Evolutionary conservation across 2,113 vertebrate species (phyloP).

Genomic region (Empidonax traillii): DNA sequence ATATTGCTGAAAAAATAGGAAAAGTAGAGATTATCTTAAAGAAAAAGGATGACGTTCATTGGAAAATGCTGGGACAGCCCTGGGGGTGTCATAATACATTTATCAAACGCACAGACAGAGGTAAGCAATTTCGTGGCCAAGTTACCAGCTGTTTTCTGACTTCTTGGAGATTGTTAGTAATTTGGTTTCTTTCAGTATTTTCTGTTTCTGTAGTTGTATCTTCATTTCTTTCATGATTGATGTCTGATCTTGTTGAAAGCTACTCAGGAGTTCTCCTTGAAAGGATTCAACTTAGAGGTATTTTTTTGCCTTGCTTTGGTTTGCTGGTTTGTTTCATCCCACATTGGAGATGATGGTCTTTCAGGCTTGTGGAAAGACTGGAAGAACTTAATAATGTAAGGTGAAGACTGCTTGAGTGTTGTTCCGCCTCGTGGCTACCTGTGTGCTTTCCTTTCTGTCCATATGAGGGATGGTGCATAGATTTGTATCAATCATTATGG

Average conservation of each 20-base stretch:
- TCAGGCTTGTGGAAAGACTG: neutral
- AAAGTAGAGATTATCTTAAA: conserved; percentile 87
- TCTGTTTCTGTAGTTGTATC: neutral
- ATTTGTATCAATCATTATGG: neutral
- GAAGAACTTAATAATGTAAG: neutral
- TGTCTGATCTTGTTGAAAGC: neutral
- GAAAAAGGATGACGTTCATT: conserved; percentile 78
- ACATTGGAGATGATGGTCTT: neutral
- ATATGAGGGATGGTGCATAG: neutral
- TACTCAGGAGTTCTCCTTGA: neutral
- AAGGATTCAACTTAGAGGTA: neutral
- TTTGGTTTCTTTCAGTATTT: neutral
- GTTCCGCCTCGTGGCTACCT: neutral
- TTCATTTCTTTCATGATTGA: neutral
- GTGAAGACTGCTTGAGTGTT: neutral
- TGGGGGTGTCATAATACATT: conserved; percentile 83
- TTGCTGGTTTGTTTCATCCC: neutral
- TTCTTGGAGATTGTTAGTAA: neutral
- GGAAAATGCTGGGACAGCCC: conserved; percentile 82
- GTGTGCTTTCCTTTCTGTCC: neutral
- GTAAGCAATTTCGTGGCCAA: conserved; percentile 64
- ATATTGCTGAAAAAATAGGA: conserved; percentile 78
- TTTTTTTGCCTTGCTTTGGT: neutral
- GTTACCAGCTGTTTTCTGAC: neutral
- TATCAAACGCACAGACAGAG: conserved; percentile 77